These are phyloP conservation scores for Phallusia fumigata DNA, from an alignment of 23 tunicate genomes.

Conservation along the genomic window DNA sequence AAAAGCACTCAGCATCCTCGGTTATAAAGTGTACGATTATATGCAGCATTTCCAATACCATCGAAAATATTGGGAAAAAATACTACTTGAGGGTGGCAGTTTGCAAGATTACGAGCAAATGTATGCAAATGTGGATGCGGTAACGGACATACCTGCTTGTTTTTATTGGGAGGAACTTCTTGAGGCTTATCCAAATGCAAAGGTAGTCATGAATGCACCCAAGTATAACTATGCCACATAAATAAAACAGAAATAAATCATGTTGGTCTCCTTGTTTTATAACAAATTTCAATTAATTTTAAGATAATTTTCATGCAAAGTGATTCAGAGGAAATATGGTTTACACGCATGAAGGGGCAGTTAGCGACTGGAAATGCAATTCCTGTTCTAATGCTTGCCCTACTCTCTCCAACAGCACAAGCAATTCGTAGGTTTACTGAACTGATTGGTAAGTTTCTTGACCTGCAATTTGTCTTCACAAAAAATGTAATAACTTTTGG, in stretches of 20 bases:
- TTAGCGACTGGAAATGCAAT: not conserved
- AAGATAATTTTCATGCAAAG: conserved; percentile 12
- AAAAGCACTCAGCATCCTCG: not conserved
- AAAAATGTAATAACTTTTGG: not conserved
- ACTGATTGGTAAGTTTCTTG: not conserved
- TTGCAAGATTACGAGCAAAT: not conserved
- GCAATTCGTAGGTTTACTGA: not conserved
- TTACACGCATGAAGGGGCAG: not conserved
- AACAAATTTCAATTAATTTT: too few relatives aligned
- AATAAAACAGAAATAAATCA: too few relatives aligned
- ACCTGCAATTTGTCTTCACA: not conserved
- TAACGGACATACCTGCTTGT: not conserved
- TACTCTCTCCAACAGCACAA: not conserved
- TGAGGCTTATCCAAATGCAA: not conserved
- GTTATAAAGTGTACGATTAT: not conserved
- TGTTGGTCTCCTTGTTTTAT: too few relatives aligned
- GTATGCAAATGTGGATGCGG: not conserved
- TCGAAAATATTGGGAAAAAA: not conserved
- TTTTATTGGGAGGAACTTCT: not conserved
- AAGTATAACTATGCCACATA: too few relatives aligned
- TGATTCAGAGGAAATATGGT: conserved; percentile 3
- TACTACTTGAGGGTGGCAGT: not conserved
- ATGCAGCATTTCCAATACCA: not conserved
- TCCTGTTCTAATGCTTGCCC: not conserved
- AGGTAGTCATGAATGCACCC: not conserved